Evolutionary conservation across 2,888 invertebrate genomes (phyloP).

Genomic region (Parapristionchus giblindavisi): DNA sequence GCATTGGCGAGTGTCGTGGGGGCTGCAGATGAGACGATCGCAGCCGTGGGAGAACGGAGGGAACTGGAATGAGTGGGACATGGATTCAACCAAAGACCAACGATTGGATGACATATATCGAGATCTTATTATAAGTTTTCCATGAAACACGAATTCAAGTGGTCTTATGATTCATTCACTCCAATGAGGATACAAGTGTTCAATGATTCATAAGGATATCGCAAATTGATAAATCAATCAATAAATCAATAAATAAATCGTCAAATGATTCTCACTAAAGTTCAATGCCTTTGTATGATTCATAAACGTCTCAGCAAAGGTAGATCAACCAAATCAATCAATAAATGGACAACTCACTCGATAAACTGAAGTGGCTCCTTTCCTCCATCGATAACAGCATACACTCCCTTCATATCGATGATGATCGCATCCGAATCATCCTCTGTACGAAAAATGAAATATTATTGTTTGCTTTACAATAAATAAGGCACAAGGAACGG

Average conservation of each 20-base stretch:
- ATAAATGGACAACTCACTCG: not conserved
- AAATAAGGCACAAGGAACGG: no score
- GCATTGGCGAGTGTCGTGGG: slow-evolving; percentile 12
- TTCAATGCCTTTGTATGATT: no score
- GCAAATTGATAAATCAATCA: not conserved
- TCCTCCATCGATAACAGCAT: slow-evolving; percentile 31
- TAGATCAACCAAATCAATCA: no score
- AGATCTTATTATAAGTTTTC: not conserved
- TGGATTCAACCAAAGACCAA: not conserved
- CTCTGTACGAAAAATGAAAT: not conserved
- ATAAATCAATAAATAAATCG: no score
- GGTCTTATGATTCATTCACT: not conserved
- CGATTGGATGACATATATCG: no score
- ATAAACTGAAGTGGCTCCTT: not conserved
- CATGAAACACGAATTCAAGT: not conserved
- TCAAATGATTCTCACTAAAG: no score
- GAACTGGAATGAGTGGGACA: not conserved
- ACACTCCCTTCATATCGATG: slow-evolving; percentile 34
- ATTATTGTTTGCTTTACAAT: no score
- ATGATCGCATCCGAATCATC: slow-evolving; percentile 33
- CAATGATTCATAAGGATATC: not conserved
- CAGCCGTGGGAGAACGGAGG: not conserved
- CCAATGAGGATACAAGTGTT: not conserved
- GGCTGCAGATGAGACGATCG: slow-evolving; percentile 8
- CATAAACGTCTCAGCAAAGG: no score